Percentiles rank a stretch among this genome's conserved stretches.
phyloP scores from a whole-genome alignment of 2,888 invertebrate species.

The Lamproptera curius region DNA sequence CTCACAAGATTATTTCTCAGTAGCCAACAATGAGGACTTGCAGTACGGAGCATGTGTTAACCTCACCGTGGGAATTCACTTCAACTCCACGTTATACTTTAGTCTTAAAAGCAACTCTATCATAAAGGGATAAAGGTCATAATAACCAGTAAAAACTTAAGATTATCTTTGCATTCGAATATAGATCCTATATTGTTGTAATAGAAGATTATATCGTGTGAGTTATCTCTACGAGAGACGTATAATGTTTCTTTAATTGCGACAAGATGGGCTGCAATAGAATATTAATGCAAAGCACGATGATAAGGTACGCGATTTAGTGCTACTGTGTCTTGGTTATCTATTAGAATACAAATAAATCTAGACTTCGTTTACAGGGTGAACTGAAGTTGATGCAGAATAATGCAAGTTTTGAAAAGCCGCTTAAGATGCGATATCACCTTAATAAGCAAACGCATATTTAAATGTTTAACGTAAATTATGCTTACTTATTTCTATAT shows the following conservation, averaged over 20 bases:
- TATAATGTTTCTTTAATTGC: slow-evolving; percentile 10
- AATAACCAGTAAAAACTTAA: too few species aligned
- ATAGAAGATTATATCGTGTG: neutral
- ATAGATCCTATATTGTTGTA: neutral
- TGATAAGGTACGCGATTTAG: neutral
- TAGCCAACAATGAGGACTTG: slow-evolving; percentile 30
- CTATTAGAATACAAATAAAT: too few species aligned
- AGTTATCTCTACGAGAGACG: neutral
- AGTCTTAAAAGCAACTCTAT: neutral
- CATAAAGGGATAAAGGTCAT: neutral
- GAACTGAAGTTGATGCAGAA: too few species aligned
- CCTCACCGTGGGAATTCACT: slow-evolving; percentile 40
- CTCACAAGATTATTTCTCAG: slow-evolving; percentile 13
- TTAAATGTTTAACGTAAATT: too few species aligned
- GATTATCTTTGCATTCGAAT: neutral
- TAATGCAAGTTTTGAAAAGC: too few species aligned
- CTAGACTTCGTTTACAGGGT: too few species aligned
- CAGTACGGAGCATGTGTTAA: slow-evolving; percentile 38
- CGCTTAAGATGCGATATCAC: too few species aligned
- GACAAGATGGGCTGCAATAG: neutral
- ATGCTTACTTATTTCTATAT: too few species aligned
- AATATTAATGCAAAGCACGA: neutral
- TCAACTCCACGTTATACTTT: neutral
- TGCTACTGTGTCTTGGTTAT: too few species aligned
- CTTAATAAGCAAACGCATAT: too few species aligned